Evolutionary conservation across 2,113 vertebrate genomes (phyloP), one percentile per base, ranked within the genome.

Genomic region (Entomyzon cyanotis): DNA sequence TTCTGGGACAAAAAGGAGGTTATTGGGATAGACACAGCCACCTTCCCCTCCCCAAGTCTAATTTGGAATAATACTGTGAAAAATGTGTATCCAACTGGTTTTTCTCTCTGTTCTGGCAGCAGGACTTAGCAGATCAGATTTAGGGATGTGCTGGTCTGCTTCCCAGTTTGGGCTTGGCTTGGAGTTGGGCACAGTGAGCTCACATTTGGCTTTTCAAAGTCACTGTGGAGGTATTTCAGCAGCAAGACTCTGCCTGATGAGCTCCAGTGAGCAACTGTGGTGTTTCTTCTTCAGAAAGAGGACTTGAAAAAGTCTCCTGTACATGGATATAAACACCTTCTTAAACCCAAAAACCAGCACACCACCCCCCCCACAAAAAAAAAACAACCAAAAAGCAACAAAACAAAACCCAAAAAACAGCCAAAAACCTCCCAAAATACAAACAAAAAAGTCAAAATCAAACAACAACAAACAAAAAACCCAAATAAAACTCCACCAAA

Each of bases 1-100:
- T 52, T 88, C 19, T 52, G 33, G 21, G 46, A 7, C 58, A 33
- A 70, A 90, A 91, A 4, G 2, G 2, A 70, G 18, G 12, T 88
- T 33, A 9, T 47, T 52, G 37, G n/a, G 10, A 69, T 31, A 37
- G 23, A 5, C 46, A 78, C 12, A 73, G 19, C 19, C 27, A 8
- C 39, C 8, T 62, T 19, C 11, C 3, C 12, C 20, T 18, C 11
- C 13, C 5, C 55, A 31, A 27, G 18, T 24, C 41, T 31, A 5
- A 14, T 69, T 25, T 69, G 27, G 33, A 73, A 52, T 41, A 31
- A 7, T 65, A 0, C 10, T 25, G 15, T 75, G 60, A 35, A 62
- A 85, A 74, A 30, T 2, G 0, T 2, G 2, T 6, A 0, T 39
- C 9, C 6, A 46, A 10, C 18, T 35, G 15, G 4, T 0, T n/a